phyloP scores from a whole-genome alignment of 1,140 invertebrate species.

The Zaprionus vittiger region DNA sequence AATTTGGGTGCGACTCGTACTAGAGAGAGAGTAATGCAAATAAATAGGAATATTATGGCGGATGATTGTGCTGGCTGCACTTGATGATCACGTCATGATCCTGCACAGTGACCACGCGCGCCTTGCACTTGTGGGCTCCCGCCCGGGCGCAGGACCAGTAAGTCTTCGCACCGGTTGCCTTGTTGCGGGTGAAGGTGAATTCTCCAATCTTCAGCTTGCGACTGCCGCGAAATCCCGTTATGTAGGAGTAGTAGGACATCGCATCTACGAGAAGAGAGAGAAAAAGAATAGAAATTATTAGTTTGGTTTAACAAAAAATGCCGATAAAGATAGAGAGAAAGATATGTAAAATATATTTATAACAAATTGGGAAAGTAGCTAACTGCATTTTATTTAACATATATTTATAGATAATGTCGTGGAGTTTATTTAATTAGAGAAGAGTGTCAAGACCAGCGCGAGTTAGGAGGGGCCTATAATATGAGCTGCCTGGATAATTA shows the following conservation, averaged over 20 bases:
- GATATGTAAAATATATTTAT: slow-evolving; percentile 11
- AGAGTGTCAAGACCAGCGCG: not conserved
- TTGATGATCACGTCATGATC: slow-evolving; percentile 81
- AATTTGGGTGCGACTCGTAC: slow-evolving; percentile 23
- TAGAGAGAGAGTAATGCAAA: slow-evolving; percentile 5
- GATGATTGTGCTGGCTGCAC: slow-evolving; percentile 81
- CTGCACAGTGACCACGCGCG: slow-evolving; percentile 78
- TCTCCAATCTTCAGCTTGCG: slow-evolving; percentile 83
- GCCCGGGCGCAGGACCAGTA: slow-evolving; percentile 84
- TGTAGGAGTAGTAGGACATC: slow-evolving; percentile 71
- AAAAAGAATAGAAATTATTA: slow-evolving; percentile 35
- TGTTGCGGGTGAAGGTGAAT: slow-evolving; percentile 81
- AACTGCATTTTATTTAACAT: slow-evolving; percentile 61
- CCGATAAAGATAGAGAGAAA: not conserved
- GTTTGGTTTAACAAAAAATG: slow-evolving; percentile 12
- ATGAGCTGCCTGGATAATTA: not conserved
- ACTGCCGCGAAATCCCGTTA: slow-evolving; percentile 83
- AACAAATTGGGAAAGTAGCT: slow-evolving; percentile 37
- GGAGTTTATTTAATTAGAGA: not conserved
- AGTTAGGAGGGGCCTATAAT: not conserved
- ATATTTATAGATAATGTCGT: slow-evolving; percentile 18
- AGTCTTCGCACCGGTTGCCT: slow-evolving; percentile 73
- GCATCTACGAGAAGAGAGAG: slow-evolving; percentile 49
- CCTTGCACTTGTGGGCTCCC: slow-evolving; percentile 83
- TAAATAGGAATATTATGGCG: slow-evolving; percentile 74